Percentiles rank a stretch among this genome's conserved stretches.
These are phyloP conservation scores for Megaceryle maxima DNA, from an alignment of 2,113 vertebrate genomes.

Conservation along the genomic window DNA sequence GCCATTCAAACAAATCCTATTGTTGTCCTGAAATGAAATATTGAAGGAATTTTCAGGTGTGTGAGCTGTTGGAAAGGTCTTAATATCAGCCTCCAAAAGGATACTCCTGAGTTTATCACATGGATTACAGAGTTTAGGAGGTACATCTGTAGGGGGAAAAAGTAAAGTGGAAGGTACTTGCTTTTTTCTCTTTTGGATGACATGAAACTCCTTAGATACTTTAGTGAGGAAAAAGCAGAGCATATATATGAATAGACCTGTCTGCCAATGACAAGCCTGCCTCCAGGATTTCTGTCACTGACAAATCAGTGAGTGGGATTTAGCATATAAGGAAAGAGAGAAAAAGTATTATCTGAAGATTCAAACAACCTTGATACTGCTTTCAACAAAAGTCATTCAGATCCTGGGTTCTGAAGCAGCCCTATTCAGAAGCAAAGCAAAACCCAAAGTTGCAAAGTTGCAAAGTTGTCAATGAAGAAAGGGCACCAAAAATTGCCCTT, in stretches of 20 bases:
- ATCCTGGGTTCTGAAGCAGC: not conserved
- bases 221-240: not conserved
- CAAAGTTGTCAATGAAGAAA: not conserved
- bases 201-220: not conserved
- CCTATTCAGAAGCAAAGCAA: not conserved
- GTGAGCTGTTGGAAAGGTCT: not conserved
- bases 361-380: not conserved
- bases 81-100: not conserved
- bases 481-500: not conserved
- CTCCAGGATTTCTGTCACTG: not conserved
- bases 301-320: not conserved
- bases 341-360: not conserved
- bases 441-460: not conserved
- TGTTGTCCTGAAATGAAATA: not conserved
- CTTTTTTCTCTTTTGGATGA: not conserved
- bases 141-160: not conserved
- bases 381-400: not conserved
- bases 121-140: not conserved
- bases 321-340: not conserved
- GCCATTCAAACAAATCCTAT: not conserved
- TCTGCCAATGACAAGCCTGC: not conserved
- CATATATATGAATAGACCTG: not conserved
- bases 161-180: not conserved
- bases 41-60: not conserved
- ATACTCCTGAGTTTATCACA: not conserved